Evolutionary conservation across 2,797 vertebrate species (phyloP).

Genomic region (Sebastes dallii): DNA sequence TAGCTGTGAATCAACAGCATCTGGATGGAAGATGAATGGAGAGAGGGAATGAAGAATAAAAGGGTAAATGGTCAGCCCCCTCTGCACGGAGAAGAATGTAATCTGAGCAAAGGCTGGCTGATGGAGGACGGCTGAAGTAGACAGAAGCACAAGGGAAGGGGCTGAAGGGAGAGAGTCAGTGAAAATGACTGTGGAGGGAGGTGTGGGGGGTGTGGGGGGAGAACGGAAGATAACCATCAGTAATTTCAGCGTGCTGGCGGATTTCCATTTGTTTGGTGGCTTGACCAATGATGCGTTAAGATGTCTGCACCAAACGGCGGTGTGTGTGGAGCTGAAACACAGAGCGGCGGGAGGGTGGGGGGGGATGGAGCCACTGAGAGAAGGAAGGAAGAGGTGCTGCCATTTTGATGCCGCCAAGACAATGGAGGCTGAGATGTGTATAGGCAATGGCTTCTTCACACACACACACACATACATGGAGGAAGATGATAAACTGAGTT

Average conservation of each 20-base stretch:
- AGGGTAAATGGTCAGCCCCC: conserved; percentile 4
- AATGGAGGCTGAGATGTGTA: conserved; percentile 20
- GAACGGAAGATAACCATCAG: conserved; percentile 79
- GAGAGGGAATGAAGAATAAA: conserved; percentile 4
- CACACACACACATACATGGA: neutral
- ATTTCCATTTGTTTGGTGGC: conserved; percentile 79
- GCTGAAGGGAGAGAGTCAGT: neutral
- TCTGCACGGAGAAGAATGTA: neutral
- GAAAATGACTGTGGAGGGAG: conserved; percentile 1
- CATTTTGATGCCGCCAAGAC: conserved; percentile 37
- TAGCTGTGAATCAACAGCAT: neutral
- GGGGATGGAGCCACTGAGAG: conserved; percentile 24
- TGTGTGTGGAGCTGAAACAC: conserved; percentile 36
- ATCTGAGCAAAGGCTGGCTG: conserved; percentile 12
- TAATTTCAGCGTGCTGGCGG: conserved; percentile 79
- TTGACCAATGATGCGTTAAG: conserved; percentile 72
- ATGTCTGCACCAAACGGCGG: conserved; percentile 57
- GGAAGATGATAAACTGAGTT: neutral
- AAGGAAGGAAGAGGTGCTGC: conserved; percentile 34
- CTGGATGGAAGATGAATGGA: neutral
- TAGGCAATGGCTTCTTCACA: conserved; percentile 13
- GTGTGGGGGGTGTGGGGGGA: neutral
- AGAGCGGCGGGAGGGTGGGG: neutral
- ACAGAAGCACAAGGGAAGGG: conserved; percentile 14
- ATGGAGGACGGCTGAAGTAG: conserved; percentile 33